A percentile compares a stretch with the other conserved stretches of the same genome.
phyloP scores from a whole-genome alignment of 1,140 invertebrate species.

The Radopholus similis region DNA sequence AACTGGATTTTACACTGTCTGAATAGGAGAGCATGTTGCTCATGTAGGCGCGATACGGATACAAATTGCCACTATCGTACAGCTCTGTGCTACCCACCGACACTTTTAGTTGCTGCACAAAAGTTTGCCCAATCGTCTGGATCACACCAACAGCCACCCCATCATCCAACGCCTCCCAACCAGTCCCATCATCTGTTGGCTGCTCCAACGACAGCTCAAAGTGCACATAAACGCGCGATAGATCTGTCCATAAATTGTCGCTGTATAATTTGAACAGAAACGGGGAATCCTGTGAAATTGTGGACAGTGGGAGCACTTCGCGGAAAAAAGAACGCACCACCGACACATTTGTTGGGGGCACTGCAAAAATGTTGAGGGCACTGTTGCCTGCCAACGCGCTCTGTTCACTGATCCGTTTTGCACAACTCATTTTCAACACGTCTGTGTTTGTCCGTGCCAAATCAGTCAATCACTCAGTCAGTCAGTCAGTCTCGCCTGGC shows the following conservation, averaged over 20 bases:
- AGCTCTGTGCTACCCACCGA: constrained; percentile 17
- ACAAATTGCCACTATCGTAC: constrained; percentile 25
- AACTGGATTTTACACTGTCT: neutral
- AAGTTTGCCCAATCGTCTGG: constrained; percentile 28
- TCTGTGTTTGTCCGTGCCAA: neutral
- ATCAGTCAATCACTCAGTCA: no score
- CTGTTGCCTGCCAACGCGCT: neutral
- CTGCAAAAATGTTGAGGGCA: constrained; percentile 24
- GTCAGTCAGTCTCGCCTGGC: no score
- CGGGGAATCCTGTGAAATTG: constrained; percentile 12
- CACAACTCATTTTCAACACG: constrained; percentile 22
- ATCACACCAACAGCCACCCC: constrained; percentile 6
- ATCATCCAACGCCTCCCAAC: neutral
- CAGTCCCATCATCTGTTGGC: neutral
- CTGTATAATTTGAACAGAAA: constrained; percentile 10
- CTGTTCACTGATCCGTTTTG: constrained; percentile 20
- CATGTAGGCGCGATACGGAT: constrained; percentile 18
- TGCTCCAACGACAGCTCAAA: constrained; percentile 23
- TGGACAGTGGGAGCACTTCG: constrained; percentile 21
- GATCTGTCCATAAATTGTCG: constrained; percentile 26
- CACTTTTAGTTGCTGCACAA: constrained; percentile 34
- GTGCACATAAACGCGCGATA: constrained; percentile 21
- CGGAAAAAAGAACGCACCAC: constrained; percentile 10
- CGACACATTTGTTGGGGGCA: constrained; percentile 35
- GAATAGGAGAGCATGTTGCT: constrained; percentile 22